A percentile compares a stretch with the other conserved stretches of the same genome.
Evolutionary conservation across 1,140 invertebrate species (phyloP).

Genomic region (Dermatophagoides farinae): DNA sequence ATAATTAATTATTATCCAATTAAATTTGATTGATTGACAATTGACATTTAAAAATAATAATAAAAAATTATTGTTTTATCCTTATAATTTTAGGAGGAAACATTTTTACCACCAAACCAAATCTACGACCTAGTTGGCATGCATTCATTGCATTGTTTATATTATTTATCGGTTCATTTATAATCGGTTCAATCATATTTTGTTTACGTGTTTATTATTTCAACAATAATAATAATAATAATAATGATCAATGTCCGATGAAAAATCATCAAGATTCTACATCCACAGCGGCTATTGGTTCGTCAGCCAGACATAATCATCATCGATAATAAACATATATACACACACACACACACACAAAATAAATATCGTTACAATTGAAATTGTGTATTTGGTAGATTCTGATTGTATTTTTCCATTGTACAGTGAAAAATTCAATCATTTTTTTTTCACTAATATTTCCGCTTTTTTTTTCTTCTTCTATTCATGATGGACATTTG

Average conservation of each 20-base stretch:
- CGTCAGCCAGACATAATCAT: background rate
- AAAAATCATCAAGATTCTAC: background rate
- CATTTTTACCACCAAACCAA: background rate
- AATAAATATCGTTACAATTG: too few relatives aligned
- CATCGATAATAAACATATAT: background rate
- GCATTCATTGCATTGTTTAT: constrained; percentile 8
- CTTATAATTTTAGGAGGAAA: background rate
- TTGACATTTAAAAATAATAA: background rate
- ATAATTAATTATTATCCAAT: background rate
- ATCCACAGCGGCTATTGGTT: background rate
- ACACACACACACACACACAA: background rate
- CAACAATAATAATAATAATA: too few relatives aligned
- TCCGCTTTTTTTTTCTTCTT: too few relatives aligned
- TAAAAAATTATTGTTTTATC: background rate
- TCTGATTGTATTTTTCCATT: too few relatives aligned
- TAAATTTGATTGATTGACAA: background rate
- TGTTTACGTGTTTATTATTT: constrained; percentile 6
- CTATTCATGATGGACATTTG: too few relatives aligned
- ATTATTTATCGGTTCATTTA: constrained; percentile 4
- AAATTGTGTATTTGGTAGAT: too few relatives aligned
- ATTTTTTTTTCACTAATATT: too few relatives aligned
- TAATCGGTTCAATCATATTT: constrained; percentile 1
- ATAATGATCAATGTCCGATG: too few relatives aligned
- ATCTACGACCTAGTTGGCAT: background rate
- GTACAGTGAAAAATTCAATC: too few relatives aligned